Conservation (phyloP, 2,888 invertebrate genomes). For the Imbricaverruca yamaguchii region DNA sequence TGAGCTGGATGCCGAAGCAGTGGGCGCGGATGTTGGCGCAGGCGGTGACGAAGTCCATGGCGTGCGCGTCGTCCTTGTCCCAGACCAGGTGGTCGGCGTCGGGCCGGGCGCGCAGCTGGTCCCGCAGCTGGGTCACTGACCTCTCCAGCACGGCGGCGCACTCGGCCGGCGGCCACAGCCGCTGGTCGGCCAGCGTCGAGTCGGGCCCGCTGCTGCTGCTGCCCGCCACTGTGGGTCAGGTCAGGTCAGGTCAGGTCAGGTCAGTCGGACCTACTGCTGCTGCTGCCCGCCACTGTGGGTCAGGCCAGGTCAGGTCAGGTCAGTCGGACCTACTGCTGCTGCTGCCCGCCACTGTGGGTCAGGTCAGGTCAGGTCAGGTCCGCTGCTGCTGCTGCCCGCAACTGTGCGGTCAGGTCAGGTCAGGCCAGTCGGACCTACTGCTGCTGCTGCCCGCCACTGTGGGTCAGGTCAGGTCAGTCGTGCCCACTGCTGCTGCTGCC, state of each 20-base stretch:
- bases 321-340: neutral
- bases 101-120: neutral
- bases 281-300: slow-evolving; percentile 45
- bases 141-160: slow-evolving; percentile 62
- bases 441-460: neutral
- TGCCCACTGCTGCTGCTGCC: too few species aligned
- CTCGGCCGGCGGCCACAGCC: slow-evolving; percentile 68
- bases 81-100: slow-evolving; percentile 56
- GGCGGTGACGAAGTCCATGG: slow-evolving; percentile 94
- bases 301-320: neutral
- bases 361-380: slow-evolving; percentile 44
- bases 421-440: neutral
- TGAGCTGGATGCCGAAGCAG: slow-evolving; percentile 78
- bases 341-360: neutral
- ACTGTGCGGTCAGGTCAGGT: neutral
- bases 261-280: too few species aligned
- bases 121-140: slow-evolving; percentile 54
- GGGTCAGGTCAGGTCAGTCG: too few species aligned
- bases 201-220: slow-evolving; percentile 46
- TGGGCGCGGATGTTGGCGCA: slow-evolving; percentile 87
- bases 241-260: too few species aligned
- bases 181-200: slow-evolving; percentile 60
- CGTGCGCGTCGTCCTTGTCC: slow-evolving; percentile 93
- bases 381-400: slow-evolving; percentile 30
- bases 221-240: slow-evolving; percentile 21